Conservation (phyloP, 1,140 invertebrate genomes). For the Pentalonia nigronervosa region DNA sequence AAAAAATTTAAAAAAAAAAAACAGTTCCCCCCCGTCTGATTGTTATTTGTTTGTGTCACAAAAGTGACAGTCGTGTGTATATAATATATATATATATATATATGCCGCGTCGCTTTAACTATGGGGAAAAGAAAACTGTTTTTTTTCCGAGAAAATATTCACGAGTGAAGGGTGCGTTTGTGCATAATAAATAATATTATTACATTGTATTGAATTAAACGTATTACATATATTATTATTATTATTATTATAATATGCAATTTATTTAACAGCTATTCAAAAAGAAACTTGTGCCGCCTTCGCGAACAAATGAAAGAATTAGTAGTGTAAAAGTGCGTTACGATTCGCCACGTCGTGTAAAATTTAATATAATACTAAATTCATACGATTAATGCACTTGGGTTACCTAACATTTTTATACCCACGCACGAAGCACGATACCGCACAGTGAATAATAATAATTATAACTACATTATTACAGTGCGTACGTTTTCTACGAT, state of each 20-base stretch:
- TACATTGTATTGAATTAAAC: background rate
- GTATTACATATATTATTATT: background rate
- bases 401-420: too few relatives aligned
- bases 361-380: background rate
- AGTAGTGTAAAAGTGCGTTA: background rate
- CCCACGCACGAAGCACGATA: background rate
- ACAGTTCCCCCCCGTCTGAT: background rate
- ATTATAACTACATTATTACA: background rate
- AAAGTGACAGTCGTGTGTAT: background rate
- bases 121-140: background rate
- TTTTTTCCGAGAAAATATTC: background rate
- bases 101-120: background rate
- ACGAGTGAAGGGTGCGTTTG: background rate
- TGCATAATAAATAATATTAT: background rate
- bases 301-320: background rate
- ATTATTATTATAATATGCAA: background rate
- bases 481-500: background rate
- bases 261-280: background rate
- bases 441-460: too few relatives aligned
- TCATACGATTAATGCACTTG: background rate
- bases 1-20: too few relatives aligned
- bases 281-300: rapidly evolving
- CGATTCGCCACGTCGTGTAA: background rate
- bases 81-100: too few relatives aligned
- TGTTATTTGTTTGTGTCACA: background rate